Evolutionary conservation across 2,113 vertebrate genomes (phyloP), one percentile per base, ranked within the genome.

Genomic region (Crotalus horridus): DNA sequence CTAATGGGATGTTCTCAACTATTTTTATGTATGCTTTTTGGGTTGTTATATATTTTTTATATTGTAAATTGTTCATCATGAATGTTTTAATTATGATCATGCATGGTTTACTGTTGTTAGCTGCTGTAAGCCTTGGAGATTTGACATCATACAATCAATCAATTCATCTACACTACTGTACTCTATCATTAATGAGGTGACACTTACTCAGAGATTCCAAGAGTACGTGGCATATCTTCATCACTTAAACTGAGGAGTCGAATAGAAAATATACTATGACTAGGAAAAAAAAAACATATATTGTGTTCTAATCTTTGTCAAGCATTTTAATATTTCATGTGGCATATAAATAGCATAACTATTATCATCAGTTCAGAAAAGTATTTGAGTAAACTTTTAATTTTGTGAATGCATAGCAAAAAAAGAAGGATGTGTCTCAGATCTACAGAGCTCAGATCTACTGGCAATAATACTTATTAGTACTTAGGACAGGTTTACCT

Each of bases 251-350:
- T 98, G 26, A 99, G 95, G 12, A 99, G 96, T 95, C 98, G 98
- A 95, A 99, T 98, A 91, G 98, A 98, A 95, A 99, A 99, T 96
- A 98, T 98, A 92, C 98, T 98, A 96, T 99, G 99, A 96, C 98
- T 99, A 96, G 29, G 4, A 1, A 13, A 95, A 54, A 54, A 15
- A 96, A 90, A 96, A 10, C 93, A 93, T 11, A 90, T 23, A 51
- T 43, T 59, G 26, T 87, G 12, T 55, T 55, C 53, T 53, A 33
- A 54, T 39, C 15, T 87, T 13, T 33, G 13, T 24, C 33, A 8
- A 53, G 26, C 39, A 86, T 58, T 26, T 46, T 46, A n/a, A n/a
- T 9, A 39, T 88, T 69, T n/a, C 51, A 20, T 48, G 17, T 61
- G 85, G 29, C n/a, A 26, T 29, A 46, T 91, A 23, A 12, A 54